These are phyloP conservation scores for Xyrauchen texanus DNA, from an alignment of 2,113 vertebrate genomes.

Conservation along the genomic window DNA sequence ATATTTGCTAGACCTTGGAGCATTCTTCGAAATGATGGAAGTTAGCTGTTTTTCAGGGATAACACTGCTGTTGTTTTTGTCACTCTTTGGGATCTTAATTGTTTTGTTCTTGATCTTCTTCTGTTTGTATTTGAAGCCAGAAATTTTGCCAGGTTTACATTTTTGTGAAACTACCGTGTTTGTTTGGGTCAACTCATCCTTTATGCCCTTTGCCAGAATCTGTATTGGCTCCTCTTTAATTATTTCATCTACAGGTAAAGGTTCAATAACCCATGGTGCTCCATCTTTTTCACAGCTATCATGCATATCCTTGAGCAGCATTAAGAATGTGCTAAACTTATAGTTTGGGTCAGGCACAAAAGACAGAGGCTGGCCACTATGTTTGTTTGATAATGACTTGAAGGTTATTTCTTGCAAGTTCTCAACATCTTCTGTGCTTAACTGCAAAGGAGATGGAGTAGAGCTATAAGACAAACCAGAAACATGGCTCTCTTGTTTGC, in stretches of 20 bases:
- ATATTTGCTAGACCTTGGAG: conserved; percentile 61
- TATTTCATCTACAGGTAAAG: conserved; percentile 69
- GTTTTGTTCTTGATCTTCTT: conserved; percentile 36
- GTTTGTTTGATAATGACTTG: conserved; percentile 78
- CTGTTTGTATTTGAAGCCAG: conserved; percentile 9
- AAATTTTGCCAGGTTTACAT: conserved; percentile 11
- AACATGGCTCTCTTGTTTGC: conserved; percentile 60
- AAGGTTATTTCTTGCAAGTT: conserved; percentile 87
- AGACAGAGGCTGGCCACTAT: conserved; percentile 62
- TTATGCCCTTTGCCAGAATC: conserved; percentile 48
- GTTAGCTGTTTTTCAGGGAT: neutral
- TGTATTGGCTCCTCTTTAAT: conserved; percentile 73
- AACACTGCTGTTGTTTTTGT: neutral
- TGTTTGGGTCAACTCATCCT: conserved; percentile 1
- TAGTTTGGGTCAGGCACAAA: conserved; percentile 87
- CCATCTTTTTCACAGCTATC: conserved; percentile 91
- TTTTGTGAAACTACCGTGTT: neutral
- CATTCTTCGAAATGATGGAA: conserved; percentile 2
- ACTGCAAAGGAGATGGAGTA: conserved; percentile 59
- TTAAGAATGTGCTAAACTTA: conserved; percentile 94
- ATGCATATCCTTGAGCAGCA: conserved; percentile 97
- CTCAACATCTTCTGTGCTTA: conserved; percentile 81
- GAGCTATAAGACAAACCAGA: conserved; percentile 49
- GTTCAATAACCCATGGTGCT: conserved; percentile 78
- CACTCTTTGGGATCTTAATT: neutral